Conservation (phyloP, 2,888 invertebrate species). For the Xestia rhomboidea region DNA sequence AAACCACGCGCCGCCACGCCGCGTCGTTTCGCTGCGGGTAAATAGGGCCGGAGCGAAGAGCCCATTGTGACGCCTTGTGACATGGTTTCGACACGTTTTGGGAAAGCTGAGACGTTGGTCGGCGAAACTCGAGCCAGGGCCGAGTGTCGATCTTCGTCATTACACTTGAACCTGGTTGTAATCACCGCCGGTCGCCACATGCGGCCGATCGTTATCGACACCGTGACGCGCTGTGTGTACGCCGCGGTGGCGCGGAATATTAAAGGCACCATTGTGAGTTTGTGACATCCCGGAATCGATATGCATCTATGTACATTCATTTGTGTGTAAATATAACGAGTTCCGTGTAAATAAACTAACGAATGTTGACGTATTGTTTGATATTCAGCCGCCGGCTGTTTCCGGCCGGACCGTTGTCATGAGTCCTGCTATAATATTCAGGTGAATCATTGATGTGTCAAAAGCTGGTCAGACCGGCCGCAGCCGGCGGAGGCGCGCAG, state of each 20-base stretch:
- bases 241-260: constrained; percentile 26
- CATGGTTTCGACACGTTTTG: constrained; percentile 54
- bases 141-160: constrained; percentile 5
- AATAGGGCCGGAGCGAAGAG: constrained; percentile 33
- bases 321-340: constrained; percentile 33
- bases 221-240: neutral
- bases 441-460: constrained; percentile 28
- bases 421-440: constrained; percentile 28
- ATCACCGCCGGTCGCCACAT: constrained; percentile 13
- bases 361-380: constrained; percentile 34
- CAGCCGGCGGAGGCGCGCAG: neutral
- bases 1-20: neutral
- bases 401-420: constrained; percentile 20
- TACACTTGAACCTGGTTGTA: constrained; percentile 24
- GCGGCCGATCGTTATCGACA: constrained; percentile 37
- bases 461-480: neutral
- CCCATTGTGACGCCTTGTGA: constrained; percentile 39
- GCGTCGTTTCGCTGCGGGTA: constrained; percentile 24
- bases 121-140: constrained; percentile 42
- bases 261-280: constrained; percentile 34
- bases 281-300: constrained; percentile 11
- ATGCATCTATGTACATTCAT: constrained; percentile 19
- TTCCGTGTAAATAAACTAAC: constrained; percentile 35
- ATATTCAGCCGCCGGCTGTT: constrained; percentile 24
- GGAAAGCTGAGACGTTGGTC: constrained; percentile 48